Conservation (phyloP, 1,140 invertebrate genomes). For the Pachyrhynchus sulphureomaculatus region DNA sequence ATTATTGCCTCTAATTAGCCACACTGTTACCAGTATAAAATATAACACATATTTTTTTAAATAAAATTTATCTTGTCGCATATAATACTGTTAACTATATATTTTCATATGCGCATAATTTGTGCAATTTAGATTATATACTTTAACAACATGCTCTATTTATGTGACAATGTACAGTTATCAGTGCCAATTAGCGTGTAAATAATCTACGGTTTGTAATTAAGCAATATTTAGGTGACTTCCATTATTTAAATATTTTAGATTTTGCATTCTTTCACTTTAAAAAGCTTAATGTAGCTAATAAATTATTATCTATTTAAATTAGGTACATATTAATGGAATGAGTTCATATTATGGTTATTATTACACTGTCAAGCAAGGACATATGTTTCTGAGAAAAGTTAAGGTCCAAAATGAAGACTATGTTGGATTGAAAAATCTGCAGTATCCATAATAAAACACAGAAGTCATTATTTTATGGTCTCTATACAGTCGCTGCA, state of each 20-base stretch:
- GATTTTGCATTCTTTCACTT: not conserved
- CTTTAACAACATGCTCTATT: slow-evolving; percentile 4
- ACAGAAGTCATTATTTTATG: too few species aligned
- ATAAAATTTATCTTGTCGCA: not conserved
- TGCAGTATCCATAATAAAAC: too few species aligned
- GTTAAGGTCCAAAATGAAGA: too few species aligned
- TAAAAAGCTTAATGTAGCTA: not conserved
- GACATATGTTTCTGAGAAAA: too few species aligned
- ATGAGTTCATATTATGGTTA: not conserved
- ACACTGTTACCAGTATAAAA: not conserved
- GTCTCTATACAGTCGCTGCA: too few species aligned
- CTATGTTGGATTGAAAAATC: too few species aligned
- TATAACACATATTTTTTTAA: not conserved
- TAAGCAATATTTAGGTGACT: not conserved
- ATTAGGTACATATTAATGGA: not conserved
- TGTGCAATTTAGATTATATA: slow-evolving; percentile 12
- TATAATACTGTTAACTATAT: slow-evolving; percentile 1
- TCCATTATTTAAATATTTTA: not conserved
- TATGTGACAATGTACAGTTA: slow-evolving; percentile 18
- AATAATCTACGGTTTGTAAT: not conserved
- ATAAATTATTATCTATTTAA: not conserved
- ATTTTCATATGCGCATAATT: slow-evolving; percentile 21
- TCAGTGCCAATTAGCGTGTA: slow-evolving; percentile 12
- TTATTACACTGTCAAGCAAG: too few species aligned
- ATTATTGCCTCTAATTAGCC: not conserved